Conservation (phyloP, 2,113 vertebrate genomes). For the Setophaga kirtlandii region DNA sequence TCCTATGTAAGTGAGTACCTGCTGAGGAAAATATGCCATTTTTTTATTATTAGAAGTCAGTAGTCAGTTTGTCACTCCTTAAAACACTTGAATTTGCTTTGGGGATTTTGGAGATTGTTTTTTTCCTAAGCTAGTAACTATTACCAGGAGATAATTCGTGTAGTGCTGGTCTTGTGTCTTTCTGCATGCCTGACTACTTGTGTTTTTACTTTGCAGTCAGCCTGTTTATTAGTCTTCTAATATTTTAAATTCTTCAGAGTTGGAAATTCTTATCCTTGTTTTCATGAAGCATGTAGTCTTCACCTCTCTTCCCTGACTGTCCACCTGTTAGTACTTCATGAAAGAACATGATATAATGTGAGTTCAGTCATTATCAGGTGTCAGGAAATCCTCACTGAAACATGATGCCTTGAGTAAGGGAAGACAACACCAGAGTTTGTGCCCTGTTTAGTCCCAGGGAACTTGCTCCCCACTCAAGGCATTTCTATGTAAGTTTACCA, state of each 20-base stretch:
- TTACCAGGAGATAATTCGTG: not conserved
- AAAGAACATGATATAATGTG: not conserved
- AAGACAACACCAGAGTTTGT: not conserved
- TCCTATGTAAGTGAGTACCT: not conserved
- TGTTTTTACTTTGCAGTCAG: not conserved
- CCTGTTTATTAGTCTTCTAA: not conserved
- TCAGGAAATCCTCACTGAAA: not conserved
- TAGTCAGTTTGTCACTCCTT: not conserved
- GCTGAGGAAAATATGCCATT: not conserved
- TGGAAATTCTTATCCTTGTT: not conserved
- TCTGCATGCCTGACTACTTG: not conserved
- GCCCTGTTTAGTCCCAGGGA: not conserved
- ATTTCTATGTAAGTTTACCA: not conserved
- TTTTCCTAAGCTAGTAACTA: not conserved
- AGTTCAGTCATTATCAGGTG: not conserved
- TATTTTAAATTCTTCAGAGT: not conserved
- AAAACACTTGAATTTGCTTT: not conserved
- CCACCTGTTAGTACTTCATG: not conserved
- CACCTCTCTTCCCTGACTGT: not conserved
- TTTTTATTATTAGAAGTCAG: slow-evolving; percentile 6
- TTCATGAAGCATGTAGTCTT: not conserved
- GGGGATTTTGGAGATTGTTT: not conserved
- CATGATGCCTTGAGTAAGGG: not conserved
- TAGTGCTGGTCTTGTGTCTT: not conserved
- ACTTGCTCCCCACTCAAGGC: not conserved